Percentiles rank a stretch among this genome's conserved stretches.
Evolutionary conservation across 2,113 vertebrate genomes (phyloP).

Genomic region (Glaucomys volans): DNA sequence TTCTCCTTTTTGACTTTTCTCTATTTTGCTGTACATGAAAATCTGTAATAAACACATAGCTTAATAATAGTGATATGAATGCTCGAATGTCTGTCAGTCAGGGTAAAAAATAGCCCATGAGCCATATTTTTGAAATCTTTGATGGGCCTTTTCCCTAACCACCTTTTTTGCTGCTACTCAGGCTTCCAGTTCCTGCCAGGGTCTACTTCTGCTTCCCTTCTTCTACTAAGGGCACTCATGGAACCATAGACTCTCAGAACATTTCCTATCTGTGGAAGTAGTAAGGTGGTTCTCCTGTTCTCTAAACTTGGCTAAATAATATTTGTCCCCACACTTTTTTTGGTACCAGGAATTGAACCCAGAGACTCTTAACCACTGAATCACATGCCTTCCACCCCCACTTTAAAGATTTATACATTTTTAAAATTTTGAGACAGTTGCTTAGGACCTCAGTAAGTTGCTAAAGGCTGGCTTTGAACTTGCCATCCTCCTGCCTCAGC

Average conservation of each 20-base stretch:
- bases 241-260: background rate
- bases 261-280: background rate
- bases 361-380: too few relatives aligned
- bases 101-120: background rate
- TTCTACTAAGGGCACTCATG: background rate
- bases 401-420: too few relatives aligned
- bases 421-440: too few relatives aligned
- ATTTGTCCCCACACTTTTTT: background rate
- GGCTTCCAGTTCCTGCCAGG: background rate
- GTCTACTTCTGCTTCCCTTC: background rate
- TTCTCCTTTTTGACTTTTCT: background rate
- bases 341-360: too few relatives aligned
- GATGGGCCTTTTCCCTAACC: background rate
- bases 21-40: background rate
- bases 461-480: too few relatives aligned
- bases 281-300: background rate
- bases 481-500: too few relatives aligned
- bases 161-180: background rate
- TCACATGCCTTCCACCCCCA: too few relatives aligned
- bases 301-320: background rate
- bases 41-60: background rate
- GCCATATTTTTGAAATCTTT: background rate
- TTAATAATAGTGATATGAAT: background rate
- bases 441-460: too few relatives aligned
- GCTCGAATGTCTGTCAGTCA: background rate